Evolutionary conservation across 2,797 vertebrate genomes (phyloP), one percentile per base, ranked within the genome.

Genomic region (Dendrocincla tyrannina): DNA sequence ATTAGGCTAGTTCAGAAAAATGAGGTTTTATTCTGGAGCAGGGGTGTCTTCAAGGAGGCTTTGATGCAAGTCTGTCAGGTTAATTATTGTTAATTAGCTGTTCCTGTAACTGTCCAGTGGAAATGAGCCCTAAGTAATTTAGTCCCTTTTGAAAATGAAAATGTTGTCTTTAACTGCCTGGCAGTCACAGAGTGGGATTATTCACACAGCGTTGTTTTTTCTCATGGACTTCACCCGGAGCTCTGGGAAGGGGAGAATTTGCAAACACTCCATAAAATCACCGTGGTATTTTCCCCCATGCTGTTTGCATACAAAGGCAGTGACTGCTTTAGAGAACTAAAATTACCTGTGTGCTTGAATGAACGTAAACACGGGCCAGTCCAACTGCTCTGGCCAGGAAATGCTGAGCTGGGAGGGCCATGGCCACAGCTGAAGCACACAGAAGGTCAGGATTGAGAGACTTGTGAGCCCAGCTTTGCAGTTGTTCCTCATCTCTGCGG

Each of bases 21-120:
- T 10, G 0, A 49, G 63, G 24, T 47, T 85, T 85, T 92, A 42
- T 53, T 95, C 44, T 74, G 49, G 30, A 78, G 24, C 8, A 9
- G 56, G n/a, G 24, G 18, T 84, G 41, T 74, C 46, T 74, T 89
- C 62, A 69, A 41, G n/a, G 72, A 86, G 16, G 25, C 74, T 80
- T 85, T 76, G 42, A 66, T 93, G 50, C 39, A 72, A 52, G 11
- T 73, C 5, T 80, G 44, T 70, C 19, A 37, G 58, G 42, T 88
- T 85, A 63, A 58, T 94, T 92, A 72, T 23, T 88, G 56, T 66
- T 87, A 93, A 86, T 94, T 86, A 91, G 50, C 85, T 88, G 53
- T 67, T 93, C 39, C 17, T 6, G 1, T 90, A 90, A 62, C 46
- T 81, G 52, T 62, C 69, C 37, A 69, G 68, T 47, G 30, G 35